A percentile compares a stretch with the other conserved stretches of the same genome.
Evolutionary conservation across 2,113 vertebrate species (phyloP).

Genomic region (Trogon melanurus): DNA sequence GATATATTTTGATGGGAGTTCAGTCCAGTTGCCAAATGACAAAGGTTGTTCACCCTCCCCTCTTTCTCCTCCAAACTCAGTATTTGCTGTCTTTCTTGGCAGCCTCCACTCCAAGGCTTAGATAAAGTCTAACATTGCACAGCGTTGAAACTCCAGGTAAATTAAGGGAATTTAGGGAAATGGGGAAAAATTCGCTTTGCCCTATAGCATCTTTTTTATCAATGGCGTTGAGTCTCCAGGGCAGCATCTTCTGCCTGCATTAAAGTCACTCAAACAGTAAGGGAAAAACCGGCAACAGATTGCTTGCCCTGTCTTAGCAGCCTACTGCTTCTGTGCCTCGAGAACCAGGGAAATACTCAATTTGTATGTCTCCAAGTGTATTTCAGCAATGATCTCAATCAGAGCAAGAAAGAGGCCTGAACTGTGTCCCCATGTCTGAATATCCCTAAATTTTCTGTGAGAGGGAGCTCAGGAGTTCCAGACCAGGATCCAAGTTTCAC

Average conservation of each 20-base stretch:
- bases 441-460: neutral
- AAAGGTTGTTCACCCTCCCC: neutral
- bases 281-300: neutral
- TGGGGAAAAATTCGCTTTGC: neutral
- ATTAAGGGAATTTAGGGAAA: neutral
- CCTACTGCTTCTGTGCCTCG: neutral
- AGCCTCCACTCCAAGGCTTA: neutral
- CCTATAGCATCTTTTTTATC: neutral
- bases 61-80: neutral
- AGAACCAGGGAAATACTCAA: neutral
- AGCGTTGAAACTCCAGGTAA: neutral
- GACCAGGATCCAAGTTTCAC: slow-evolving; percentile 51
- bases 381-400: neutral
- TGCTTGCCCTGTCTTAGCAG: neutral
- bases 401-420: slow-evolving; percentile 4
- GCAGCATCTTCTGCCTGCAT: neutral
- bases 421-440: neutral
- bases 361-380: neutral
- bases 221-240: neutral
- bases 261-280: neutral
- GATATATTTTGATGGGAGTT: neutral
- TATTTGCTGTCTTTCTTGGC: neutral
- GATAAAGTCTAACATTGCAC: neutral
- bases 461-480: neutral
- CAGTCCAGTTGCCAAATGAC: neutral